phyloP scores from a whole-genome alignment of 2,888 invertebrate species.

The Scrobipalpa costella region DNA sequence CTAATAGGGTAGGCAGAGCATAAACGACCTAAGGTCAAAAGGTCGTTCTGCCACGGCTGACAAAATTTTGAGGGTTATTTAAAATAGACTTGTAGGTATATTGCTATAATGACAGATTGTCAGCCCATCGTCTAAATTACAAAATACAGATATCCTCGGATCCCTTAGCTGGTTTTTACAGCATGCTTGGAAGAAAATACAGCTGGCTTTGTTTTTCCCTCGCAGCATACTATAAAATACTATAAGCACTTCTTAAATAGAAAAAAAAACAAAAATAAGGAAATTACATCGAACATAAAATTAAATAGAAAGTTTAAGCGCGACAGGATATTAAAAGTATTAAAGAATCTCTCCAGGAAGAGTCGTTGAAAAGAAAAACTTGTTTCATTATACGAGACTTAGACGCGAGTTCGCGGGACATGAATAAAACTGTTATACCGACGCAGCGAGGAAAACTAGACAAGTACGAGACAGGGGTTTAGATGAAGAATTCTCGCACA shows the following conservation, averaged over 20 bases:
- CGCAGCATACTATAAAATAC: too few relatives aligned
- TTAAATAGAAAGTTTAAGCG: constrained; percentile 39
- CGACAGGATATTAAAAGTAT: constrained; percentile 52
- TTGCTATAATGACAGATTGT: too few relatives aligned
- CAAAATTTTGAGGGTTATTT: too few relatives aligned
- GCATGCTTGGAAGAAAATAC: too few relatives aligned
- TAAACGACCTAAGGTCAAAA: too few relatives aligned
- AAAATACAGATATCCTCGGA: too few relatives aligned
- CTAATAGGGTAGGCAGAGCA: too few relatives aligned
- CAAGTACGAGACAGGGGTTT: neutral
- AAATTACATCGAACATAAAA: constrained; percentile 15
- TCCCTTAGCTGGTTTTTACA: too few relatives aligned
- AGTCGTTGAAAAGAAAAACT: constrained; percentile 48
- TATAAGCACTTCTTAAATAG: neutral
- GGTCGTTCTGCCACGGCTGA: too few relatives aligned
- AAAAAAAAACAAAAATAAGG: neutral
- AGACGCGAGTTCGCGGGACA: constrained; percentile 43
- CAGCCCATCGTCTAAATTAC: too few relatives aligned
- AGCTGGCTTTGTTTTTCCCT: too few relatives aligned
- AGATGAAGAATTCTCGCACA: neutral
- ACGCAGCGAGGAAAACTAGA: constrained; percentile 6
- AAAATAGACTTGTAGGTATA: too few relatives aligned
- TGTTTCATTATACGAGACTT: constrained; percentile 63
- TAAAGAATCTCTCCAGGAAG: constrained; percentile 43
- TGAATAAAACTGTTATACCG: constrained; percentile 33